phyloP scores from a whole-genome alignment of 2,888 invertebrate genomes.

The Erebia aethiops region DNA sequence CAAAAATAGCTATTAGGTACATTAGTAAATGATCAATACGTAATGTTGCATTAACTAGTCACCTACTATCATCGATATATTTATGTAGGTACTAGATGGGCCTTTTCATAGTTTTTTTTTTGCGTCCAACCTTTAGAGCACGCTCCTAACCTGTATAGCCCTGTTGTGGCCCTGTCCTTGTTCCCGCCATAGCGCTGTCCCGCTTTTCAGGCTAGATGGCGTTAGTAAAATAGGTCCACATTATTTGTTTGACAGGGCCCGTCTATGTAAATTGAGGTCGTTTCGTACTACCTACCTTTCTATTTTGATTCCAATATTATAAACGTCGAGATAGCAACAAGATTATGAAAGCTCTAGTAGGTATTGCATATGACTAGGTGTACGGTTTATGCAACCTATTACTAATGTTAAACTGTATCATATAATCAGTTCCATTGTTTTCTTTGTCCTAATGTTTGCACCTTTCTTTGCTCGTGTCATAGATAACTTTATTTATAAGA shows the following conservation, averaged over 20 bases:
- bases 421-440: conserved; percentile 22
- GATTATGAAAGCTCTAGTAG: conserved; percentile 16
- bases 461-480: conserved; percentile 9
- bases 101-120: too few relatives aligned
- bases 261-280: too few relatives aligned
- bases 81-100: too few relatives aligned
- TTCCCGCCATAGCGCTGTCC: too few relatives aligned
- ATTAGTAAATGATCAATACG: not conserved
- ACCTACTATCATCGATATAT: too few relatives aligned
- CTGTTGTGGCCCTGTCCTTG: too few relatives aligned
- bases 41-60: not conserved
- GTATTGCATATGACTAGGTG: not conserved
- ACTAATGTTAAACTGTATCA: conserved; percentile 19
- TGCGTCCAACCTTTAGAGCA: too few relatives aligned
- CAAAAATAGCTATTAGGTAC: too few relatives aligned
- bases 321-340: conserved; percentile 4
- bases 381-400: conserved; percentile 13
- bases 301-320: conserved; percentile 3
- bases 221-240: too few relatives aligned
- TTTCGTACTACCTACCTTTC: not conserved
- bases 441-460: conserved; percentile 7
- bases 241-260: too few relatives aligned
- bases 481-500: not conserved
- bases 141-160: too few relatives aligned
- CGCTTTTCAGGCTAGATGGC: too few relatives aligned